Evolutionary conservation across 2,888 invertebrate species (phyloP), one percentile per base, ranked within the genome.

Genomic region (Rotaria magnacalcarata): DNA sequence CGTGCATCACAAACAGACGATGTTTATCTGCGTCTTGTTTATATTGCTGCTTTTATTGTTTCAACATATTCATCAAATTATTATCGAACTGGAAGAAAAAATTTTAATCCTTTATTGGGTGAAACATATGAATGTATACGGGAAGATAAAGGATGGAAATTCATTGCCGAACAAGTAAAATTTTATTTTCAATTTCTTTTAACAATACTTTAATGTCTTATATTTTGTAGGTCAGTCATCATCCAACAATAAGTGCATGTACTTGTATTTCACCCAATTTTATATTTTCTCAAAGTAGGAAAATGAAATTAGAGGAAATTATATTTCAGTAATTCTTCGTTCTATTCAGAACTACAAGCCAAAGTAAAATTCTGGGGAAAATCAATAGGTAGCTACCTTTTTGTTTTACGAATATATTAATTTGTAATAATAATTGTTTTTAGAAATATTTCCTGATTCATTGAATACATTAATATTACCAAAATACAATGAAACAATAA

Each of bases 331-430:
- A 84, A 60, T 67, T 87, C 88, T 88, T 34, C 27, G 85, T 11
- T 50, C 10, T 52, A 52, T 88, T 58, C 88, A 91, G 95, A 95
- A 90, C 94, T 94, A 19, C 92, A 95, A 88, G 94, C 95, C 89
- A 95, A 95, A 91, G 95, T 95, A 87, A 95, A 95, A 92, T 95
- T 95, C 92, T 95, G 95, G 95, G 95, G 95, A 87, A 95, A 95
- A 91, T 95, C 95, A 87, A 95, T 95, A 94, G 95, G 95, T 92
- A 94, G 95, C 90, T 8, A 6, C 7, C 6, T 56, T 56, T 8
- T 7, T n/a, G n/a, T n/a, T 56, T 56, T 21, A 1, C 34, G 24
- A 56, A 21, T 21, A 34, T 34, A 34, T 34, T 34, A 34, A 34
- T 34, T 34, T 34, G 34, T 34, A 34, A 34, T 34, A 34, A 34